These are phyloP conservation scores for Leucophenga varia DNA, from an alignment of 1,140 invertebrate species.

Conservation along the genomic window DNA sequence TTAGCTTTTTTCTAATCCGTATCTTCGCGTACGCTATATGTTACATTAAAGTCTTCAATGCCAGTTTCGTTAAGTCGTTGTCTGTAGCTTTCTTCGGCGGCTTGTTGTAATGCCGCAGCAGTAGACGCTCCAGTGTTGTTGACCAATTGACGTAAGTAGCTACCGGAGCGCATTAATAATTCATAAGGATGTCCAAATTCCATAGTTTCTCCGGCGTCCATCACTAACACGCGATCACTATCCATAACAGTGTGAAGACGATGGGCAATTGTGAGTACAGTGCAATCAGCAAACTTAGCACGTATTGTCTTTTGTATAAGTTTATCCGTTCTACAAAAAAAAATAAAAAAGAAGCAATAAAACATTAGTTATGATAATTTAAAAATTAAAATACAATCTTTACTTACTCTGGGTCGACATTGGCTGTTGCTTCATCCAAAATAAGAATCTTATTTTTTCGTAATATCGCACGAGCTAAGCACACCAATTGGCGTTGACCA, in stretches of 20 bases:
- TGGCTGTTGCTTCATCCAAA: constrained; percentile 75
- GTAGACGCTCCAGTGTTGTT: constrained; percentile 60
- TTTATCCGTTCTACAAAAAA: constrained; percentile 64
- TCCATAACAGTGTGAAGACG: constrained; percentile 82
- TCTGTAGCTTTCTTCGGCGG: constrained; percentile 45
- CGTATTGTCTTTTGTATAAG: constrained; percentile 70
- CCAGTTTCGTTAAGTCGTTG: constrained; percentile 22
- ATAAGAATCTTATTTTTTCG: constrained; percentile 76
- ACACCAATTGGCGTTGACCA: constrained; percentile 78
- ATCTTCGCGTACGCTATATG: constrained; percentile 23
- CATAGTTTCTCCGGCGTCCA: constrained; percentile 65
- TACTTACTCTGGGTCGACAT: constrained; percentile 69
- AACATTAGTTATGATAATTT: constrained; percentile 60
- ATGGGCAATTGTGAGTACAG: constrained; percentile 83
- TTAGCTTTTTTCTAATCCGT: constrained; percentile 19
- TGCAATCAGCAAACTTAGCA: constrained; percentile 69
- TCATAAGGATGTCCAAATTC: constrained; percentile 72
- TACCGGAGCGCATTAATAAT: constrained; percentile 62
- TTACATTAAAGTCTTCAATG: constrained; percentile 27
- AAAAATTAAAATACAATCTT: not conserved
- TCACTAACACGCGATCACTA: constrained; percentile 72
- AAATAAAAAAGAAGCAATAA: not conserved
- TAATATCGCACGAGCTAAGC: constrained; percentile 74
- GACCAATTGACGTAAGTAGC: constrained; percentile 60
- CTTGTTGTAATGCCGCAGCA: constrained; percentile 48